Evolutionary conservation across 2,797 vertebrate genomes (phyloP).

Genomic region (Bradypus variegatus): DNA sequence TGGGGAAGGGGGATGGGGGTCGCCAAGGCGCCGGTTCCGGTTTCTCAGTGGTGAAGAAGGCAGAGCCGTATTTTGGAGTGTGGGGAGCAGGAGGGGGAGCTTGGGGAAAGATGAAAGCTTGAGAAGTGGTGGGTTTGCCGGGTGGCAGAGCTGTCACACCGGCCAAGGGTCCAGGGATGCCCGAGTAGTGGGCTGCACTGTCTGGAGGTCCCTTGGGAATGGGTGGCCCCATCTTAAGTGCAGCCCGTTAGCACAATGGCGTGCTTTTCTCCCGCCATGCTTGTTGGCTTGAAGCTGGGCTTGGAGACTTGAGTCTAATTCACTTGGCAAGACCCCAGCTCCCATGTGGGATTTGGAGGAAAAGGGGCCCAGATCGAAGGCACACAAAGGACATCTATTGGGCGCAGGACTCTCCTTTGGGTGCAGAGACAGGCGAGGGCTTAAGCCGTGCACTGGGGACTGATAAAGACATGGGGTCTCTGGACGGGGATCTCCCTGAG

Average conservation of each 20-base stretch:
- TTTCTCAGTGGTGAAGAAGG: not conserved
- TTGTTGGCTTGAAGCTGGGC: accelerated
- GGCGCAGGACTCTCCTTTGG: not conserved
- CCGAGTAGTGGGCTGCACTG: too few species aligned
- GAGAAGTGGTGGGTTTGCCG: accelerated
- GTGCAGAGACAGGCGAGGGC: not conserved
- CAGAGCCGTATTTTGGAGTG: accelerated
- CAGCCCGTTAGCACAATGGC: accelerated
- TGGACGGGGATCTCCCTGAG: not conserved
- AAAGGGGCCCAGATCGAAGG: not conserved
- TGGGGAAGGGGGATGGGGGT: accelerated
- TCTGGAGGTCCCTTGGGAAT: too few species aligned
- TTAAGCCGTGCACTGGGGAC: too few species aligned
- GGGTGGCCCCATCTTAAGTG: accelerated
- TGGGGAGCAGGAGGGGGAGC: too few species aligned
- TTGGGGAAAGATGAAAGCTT: not conserved
- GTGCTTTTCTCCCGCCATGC: accelerated
- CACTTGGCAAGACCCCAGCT: not conserved
- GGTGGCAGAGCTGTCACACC: too few species aligned
- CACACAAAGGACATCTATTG: too few species aligned
- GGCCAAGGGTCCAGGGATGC: too few species aligned
- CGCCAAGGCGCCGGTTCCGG: too few species aligned
- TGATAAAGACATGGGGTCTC: not conserved
- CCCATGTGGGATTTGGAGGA: not conserved
- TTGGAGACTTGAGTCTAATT: accelerated